Base-by-base conservation (phyloP, 2,113 vertebrate species). In the Chloropsis hardwickii region DNA sequence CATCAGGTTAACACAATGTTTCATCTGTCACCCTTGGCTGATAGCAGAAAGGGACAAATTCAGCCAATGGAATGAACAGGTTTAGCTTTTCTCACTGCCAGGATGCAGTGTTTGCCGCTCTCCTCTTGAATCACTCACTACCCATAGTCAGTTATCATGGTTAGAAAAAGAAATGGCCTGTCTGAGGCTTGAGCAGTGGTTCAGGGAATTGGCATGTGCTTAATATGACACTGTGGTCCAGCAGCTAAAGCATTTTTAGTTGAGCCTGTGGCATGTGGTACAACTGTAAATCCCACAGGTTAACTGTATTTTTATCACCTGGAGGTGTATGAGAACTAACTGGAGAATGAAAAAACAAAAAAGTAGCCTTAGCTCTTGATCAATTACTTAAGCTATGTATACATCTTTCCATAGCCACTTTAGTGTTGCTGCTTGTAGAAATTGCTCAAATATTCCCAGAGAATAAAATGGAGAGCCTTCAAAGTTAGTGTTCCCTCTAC, bases 1-100 rank as follows among this genome's bases (percentile, higher is more conserved):
- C 45, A 96, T 96, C 85, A 86, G 51, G 72, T 93, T 93, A 86
- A 83, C 88, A 86, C 65, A 64, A 22, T 88, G 90, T 95, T 90
- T 95, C 88, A 93, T 84, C 76, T 81, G 93, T 96, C 86, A 84
- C 42, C 82, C 53, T 91, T 88, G 72, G 61, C 82, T 72, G 76
- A 71, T 42, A 86, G 92, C 56, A 91, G 72, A 81, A 90, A 50
- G 80, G 53, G 53, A 88, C 90, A 86, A 92, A 92, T 88, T 81
- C 48, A 93, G 69, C 37, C 44, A 33, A 37, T 4, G 12, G 61
- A 37, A 40, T 29, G 23, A 88, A 80, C 29, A 67, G 25, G 64
- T 84, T 60, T 33, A 71, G 72, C 60, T 81, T 71, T 83, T 66
- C 65, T 86, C 8, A 0, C 67, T 84, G 51, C 67, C 12, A 3